Percentiles rank a stretch among this genome's conserved stretches.
phyloP scores from a whole-genome alignment of 1,140 invertebrate genomes.

The Nylanderia fulva region DNA sequence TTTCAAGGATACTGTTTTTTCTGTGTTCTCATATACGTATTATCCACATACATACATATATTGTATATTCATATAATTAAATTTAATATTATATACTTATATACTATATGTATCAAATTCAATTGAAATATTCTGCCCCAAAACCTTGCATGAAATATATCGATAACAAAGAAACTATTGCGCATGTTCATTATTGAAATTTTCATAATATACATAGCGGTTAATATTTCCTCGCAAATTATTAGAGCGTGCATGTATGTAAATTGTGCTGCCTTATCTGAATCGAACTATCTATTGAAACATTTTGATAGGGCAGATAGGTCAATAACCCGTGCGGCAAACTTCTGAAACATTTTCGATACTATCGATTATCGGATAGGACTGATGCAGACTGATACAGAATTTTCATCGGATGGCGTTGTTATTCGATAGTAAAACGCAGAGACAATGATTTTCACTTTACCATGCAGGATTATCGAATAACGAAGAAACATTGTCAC shows the following conservation, averaged over 20 bases:
- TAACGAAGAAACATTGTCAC: neutral
- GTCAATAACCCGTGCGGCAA: neutral
- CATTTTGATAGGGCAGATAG: slow-evolving; percentile 12
- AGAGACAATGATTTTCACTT: neutral
- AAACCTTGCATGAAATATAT: neutral
- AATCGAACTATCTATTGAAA: neutral
- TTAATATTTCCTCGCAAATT: neutral
- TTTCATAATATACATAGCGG: neutral
- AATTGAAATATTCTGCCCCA: neutral
- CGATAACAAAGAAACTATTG: neutral
- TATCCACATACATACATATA: no score
- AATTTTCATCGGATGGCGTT: neutral
- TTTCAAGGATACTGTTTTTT: no score
- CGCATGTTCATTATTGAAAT: neutral
- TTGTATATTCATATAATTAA: no score
- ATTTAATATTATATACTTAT: no score
- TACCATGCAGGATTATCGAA: slow-evolving; percentile 21
- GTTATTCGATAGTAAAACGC: neutral
- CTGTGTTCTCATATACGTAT: no score
- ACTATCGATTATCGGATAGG: slow-evolving; percentile 24
- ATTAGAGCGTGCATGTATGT: no score
- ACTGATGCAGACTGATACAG: neutral
- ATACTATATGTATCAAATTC: neutral
- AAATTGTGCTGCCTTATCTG: neutral
- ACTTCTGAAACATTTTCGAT: slow-evolving; percentile 20